phyloP scores from a whole-genome alignment of 2,113 vertebrate genomes.

The Eupsittula cactorum region DNA sequence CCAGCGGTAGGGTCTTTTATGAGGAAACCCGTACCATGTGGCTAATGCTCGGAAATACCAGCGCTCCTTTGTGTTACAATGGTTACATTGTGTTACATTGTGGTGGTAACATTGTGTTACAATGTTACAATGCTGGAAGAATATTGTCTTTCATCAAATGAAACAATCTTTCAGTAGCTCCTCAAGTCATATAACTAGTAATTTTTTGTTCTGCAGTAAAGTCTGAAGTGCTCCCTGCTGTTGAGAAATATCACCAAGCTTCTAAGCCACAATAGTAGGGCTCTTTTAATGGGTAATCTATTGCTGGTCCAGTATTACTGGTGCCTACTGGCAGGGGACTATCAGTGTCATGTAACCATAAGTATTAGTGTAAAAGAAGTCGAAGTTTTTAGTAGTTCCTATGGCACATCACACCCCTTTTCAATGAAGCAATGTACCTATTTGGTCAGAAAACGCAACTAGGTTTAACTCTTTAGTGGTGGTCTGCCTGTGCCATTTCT shows the following conservation, averaged over 20 bases:
- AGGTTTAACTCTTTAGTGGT: conserved; percentile 28
- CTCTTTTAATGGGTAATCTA: background rate
- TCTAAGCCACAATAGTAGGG: background rate
- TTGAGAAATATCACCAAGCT: background rate
- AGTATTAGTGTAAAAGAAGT: background rate
- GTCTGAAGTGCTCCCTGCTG: background rate
- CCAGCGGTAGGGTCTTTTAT: background rate
- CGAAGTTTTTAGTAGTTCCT: background rate
- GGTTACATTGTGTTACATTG: no score
- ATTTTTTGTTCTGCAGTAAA: background rate
- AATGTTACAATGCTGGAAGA: background rate
- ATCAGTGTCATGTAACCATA: background rate
- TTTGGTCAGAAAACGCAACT: background rate
- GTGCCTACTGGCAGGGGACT: background rate
- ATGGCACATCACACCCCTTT: background rate
- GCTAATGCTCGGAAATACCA: conserved; percentile 1
- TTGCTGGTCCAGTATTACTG: background rate
- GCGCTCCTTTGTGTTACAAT: background rate
- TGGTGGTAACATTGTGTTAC: no score
- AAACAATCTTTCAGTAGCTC: conserved; percentile 10
- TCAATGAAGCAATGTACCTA: background rate
- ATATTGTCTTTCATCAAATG: background rate
- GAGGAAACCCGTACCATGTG: background rate
- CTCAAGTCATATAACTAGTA: background rate
- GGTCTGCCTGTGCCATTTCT: background rate